Evolutionary conservation across 2,888 invertebrate species (phyloP).

Genomic region (Drosophila histrio): DNA sequence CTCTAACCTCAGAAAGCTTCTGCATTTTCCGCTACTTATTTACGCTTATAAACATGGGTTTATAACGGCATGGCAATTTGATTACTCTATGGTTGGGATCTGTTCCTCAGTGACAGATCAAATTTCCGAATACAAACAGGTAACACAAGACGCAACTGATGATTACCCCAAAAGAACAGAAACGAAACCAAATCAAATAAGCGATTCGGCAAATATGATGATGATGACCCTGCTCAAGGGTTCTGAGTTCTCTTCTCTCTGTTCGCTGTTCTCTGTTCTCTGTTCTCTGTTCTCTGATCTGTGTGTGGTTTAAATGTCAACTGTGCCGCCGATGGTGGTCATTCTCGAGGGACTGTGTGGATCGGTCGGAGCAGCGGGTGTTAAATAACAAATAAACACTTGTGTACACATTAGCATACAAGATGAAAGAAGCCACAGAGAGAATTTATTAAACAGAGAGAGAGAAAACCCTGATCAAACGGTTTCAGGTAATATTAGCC

Average conservation of each 20-base stretch:
- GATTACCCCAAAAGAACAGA: conserved; percentile 19
- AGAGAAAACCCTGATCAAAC: conserved; percentile 39
- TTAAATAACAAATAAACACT: conserved; percentile 80
- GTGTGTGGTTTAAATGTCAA: conserved; percentile 55
- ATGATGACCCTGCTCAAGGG: conserved; percentile 31
- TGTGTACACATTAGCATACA: conserved; percentile 71
- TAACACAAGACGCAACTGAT: conserved; percentile 39
- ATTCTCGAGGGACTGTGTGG: conserved; percentile 16
- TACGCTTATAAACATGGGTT: conserved; percentile 1
- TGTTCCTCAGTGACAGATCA: conserved; percentile 45
- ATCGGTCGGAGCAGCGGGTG: conserved; percentile 58
- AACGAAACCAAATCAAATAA: conserved; percentile 29
- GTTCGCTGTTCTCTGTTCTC: neutral
- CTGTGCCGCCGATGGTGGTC: conserved; percentile 57
- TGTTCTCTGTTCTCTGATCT: neutral
- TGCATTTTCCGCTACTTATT: conserved; percentile 14
- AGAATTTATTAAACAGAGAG: conserved; percentile 31
- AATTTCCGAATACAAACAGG: conserved; percentile 48
- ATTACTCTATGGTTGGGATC: conserved; percentile 33
- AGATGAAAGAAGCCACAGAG: conserved; percentile 51
- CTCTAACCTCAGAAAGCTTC: conserved; percentile 1
- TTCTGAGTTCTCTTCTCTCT: neutral
- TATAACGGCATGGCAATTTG: conserved; percentile 41
- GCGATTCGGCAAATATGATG: conserved; percentile 32
- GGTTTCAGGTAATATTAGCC: conserved; percentile 6